Conservation (phyloP, 2,888 invertebrate species). For the Polydesmus complanatus region DNA sequence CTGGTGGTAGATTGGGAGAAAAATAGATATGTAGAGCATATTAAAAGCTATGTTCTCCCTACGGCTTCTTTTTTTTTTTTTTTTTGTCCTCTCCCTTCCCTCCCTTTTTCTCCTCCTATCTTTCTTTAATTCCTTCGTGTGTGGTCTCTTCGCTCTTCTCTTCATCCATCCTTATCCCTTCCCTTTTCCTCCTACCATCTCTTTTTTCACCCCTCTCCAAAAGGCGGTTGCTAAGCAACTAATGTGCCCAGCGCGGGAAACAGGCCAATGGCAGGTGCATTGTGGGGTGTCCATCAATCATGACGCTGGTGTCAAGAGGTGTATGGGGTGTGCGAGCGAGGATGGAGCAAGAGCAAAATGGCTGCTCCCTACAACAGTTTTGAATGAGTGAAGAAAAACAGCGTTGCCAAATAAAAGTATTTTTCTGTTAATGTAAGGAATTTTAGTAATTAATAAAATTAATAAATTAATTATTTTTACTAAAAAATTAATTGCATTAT, state of each 20-base stretch:
- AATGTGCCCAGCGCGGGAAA: not conserved
- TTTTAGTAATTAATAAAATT: too few species aligned
- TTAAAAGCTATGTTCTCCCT: not conserved
- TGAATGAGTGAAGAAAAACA: not conserved
- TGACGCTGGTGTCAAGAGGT: not conserved
- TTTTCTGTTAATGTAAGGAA: too few species aligned
- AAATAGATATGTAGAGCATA: not conserved
- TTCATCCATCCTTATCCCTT: not conserved
- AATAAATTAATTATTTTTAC: not conserved
- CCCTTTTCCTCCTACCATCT: not conserved
- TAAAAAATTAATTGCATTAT: not conserved
- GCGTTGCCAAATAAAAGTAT: not conserved
- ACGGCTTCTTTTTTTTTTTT: not conserved
- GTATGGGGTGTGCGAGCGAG: not conserved
- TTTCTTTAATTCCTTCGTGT: not conserved
- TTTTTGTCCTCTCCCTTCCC: too few species aligned
- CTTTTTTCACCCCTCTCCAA: not conserved
- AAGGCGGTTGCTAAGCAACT: not conserved
- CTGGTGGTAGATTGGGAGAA: not conserved
- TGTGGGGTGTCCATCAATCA: not conserved
- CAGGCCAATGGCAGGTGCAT: not conserved
- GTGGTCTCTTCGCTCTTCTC: not conserved
- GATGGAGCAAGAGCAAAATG: not conserved
- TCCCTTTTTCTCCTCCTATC: not conserved
- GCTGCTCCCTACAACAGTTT: not conserved